phyloP scores from a whole-genome alignment of 2,888 invertebrate species.

The Polia nebulosa region DNA sequence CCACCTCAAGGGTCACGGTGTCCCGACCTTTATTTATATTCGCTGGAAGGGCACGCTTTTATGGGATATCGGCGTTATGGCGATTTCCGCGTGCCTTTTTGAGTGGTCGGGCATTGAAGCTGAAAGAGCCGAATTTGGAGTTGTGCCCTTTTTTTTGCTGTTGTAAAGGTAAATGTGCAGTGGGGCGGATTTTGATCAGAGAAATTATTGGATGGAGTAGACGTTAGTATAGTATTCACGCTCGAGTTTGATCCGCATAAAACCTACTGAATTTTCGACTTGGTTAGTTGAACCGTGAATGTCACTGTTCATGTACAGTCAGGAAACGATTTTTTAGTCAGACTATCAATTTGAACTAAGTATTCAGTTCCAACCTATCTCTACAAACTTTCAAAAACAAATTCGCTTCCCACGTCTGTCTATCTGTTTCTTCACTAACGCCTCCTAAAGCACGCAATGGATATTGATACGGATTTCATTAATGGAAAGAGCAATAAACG shows the following conservation, averaged over 20 bases:
- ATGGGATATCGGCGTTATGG: constrained; percentile 57
- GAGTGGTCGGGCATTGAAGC: constrained; percentile 35
- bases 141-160: constrained; percentile 16
- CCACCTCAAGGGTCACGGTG: constrained; percentile 52
- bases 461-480: too few relatives aligned
- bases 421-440: too few relatives aligned
- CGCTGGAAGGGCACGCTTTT: constrained; percentile 53
- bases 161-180: constrained; percentile 11
- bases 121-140: constrained; percentile 41
- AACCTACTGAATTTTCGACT: background rate
- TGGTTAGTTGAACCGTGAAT: background rate
- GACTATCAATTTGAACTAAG: too few relatives aligned
- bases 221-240: background rate
- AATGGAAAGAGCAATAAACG: too few relatives aligned
- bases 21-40: constrained; percentile 62
- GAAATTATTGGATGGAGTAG: background rate
- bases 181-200: background rate
- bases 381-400: too few relatives aligned
- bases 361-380: too few relatives aligned
- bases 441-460: too few relatives aligned
- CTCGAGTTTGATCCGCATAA: background rate
- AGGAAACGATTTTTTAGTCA: too few relatives aligned
- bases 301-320: background rate
- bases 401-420: too few relatives aligned
- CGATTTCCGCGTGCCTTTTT: constrained; percentile 54